Evolutionary conservation across 1,140 invertebrate species (phyloP), one percentile per base, ranked within the genome.

Genomic region (Ceratosolen fusciceps): DNA sequence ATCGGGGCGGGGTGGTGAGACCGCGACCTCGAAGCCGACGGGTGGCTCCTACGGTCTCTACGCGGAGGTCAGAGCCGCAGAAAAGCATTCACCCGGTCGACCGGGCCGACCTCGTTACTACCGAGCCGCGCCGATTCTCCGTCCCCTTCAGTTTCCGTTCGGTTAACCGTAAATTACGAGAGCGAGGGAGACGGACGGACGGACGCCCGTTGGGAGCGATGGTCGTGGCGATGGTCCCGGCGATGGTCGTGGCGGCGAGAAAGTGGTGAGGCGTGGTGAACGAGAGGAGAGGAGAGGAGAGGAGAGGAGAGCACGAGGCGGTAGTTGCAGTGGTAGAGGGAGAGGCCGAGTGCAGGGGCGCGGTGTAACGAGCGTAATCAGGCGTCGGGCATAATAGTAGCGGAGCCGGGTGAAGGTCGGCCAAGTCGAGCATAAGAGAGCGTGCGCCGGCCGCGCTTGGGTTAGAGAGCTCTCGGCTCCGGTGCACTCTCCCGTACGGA

Each of bases 131-230:
- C 52, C 52, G 34, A 47, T 26, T 60, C 73, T 52, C 58, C 52
- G 81, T 81, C 80, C 81, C 78, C 84, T 82, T 84, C 80, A 62
- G 78, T 84, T 84, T 83, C 83, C 82, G 83, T 84, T 84, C 81
- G 80, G 83, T 82, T 85, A 84, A 83, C 84, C 83, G 84, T 83
- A 85, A 85, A 83, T 84, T 84, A 83, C 82, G 43, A 72, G 67
- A 71, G 52, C 65, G 67, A 70, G 49, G 16, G 31, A 68, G 39
- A 24, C n/a, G 29, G 37, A 12, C 24, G 31, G 12, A n/a, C n/a
- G n/a, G n/a, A n/a, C n/a, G n/a, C n/a, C n/a, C n/a, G n/a, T n/a
- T n/a, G n/a, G n/a, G n/a, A n/a, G n/a, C n/a, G n/a, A n/a, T n/a
- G n/a, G n/a, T n/a, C n/a, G n/a, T n/a, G n/a, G n/a, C n/a, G n/a